Conservation (phyloP, 1,140 invertebrate species). For the Rhopalosiphum maidis region DNA sequence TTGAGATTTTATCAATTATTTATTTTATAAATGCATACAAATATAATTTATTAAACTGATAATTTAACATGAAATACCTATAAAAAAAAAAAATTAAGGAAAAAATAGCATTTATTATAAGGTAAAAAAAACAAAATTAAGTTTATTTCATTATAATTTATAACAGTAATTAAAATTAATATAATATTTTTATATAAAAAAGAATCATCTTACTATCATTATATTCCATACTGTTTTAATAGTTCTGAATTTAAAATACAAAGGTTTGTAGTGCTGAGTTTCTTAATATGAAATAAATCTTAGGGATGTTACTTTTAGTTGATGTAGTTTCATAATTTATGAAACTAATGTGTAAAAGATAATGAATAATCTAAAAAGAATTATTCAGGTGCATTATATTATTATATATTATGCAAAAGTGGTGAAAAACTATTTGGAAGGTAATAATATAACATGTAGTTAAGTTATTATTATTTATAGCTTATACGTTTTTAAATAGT, state of each 20-base stretch:
- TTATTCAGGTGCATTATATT: background rate
- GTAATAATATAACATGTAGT: background rate
- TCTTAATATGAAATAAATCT: background rate
- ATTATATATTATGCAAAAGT: background rate
- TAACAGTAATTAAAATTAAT: background rate
- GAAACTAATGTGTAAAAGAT: background rate
- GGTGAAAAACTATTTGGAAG: background rate
- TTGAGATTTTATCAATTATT: background rate
- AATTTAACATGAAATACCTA: background rate
- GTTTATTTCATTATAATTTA: background rate
- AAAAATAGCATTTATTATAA: background rate
- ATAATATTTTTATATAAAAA: background rate
- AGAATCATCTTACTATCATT: background rate
- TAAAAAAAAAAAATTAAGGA: fast-evolving
- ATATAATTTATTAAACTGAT: background rate
- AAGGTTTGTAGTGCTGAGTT: background rate
- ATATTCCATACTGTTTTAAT: background rate
- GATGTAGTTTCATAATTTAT: background rate
- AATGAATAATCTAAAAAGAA: background rate
- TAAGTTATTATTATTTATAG: background rate
- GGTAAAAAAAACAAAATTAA: background rate
- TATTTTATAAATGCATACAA: background rate
- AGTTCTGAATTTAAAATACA: background rate
- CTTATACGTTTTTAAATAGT: background rate
- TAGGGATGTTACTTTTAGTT: background rate